Evolutionary conservation across 2,888 invertebrate genomes (phyloP).

Genomic region (Lottia gigantea): DNA sequence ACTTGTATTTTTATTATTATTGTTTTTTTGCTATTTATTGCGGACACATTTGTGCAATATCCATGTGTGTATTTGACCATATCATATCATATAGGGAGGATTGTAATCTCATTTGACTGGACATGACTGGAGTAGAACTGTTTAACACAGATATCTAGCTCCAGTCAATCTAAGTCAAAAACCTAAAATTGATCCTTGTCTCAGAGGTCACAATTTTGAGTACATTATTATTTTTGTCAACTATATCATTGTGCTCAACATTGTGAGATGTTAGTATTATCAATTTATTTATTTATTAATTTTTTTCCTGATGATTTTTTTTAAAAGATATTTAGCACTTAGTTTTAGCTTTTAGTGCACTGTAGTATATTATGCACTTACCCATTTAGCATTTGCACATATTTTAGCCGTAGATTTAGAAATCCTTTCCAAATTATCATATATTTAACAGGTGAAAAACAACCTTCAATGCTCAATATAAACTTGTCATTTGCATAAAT

Average conservation of each 20-base stretch:
- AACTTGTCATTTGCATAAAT: constrained; percentile 10
- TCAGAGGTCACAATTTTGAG: constrained; percentile 11
- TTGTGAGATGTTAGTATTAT: constrained; percentile 9
- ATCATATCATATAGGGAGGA: constrained; percentile 9
- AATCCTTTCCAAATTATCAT: not conserved
- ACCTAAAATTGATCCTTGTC: constrained; percentile 5
- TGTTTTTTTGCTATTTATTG: constrained; percentile 8
- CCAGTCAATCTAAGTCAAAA: too few relatives aligned
- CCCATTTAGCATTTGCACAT: not conserved
- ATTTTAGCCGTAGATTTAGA: constrained; percentile 5
- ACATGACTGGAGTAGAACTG: too few relatives aligned
- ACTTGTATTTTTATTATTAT: constrained; percentile 5
- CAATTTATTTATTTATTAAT: constrained; percentile 5
- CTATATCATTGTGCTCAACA: constrained; percentile 7
- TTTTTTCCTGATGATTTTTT: not conserved
- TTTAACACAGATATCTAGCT: too few relatives aligned
- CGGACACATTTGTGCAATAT: constrained; percentile 10
- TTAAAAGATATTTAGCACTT: constrained; percentile 4
- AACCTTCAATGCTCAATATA: constrained; percentile 9
- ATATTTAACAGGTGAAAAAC: not conserved
- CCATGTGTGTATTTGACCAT: not conserved
- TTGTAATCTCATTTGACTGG: not conserved
- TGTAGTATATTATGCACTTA: not conserved
- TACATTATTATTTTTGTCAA: constrained; percentile 1
- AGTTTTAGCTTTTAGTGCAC: constrained; percentile 9